phyloP scores from a whole-genome alignment of 2,797 vertebrate genomes.

The Diplodus sargus region DNA sequence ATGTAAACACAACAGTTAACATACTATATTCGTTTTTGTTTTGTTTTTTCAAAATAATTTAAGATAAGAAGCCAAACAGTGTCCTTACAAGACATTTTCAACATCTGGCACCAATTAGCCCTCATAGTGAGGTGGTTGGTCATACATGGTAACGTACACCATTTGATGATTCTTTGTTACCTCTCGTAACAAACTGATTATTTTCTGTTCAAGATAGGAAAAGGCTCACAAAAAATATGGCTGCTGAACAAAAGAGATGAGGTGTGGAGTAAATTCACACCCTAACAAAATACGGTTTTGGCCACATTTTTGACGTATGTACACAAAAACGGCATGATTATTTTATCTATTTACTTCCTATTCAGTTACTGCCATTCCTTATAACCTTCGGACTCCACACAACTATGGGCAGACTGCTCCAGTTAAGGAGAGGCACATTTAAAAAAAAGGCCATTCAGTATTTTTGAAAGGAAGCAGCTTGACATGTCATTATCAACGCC shows the following conservation, averaged over 20 bases:
- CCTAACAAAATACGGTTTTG: constrained; percentile 35
- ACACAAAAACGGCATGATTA: constrained; percentile 42
- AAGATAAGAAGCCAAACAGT: not conserved
- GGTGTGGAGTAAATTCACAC: constrained; percentile 6
- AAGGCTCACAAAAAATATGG: constrained; percentile 17
- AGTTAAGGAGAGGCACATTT: constrained; percentile 85
- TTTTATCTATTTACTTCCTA: constrained; percentile 46
- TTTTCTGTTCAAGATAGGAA: not conserved
- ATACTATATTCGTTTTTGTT: not conserved
- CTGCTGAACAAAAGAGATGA: constrained; percentile 30
- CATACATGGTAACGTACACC: not conserved
- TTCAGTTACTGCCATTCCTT: constrained; percentile 56
- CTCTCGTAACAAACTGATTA: not conserved
- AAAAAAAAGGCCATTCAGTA: constrained; percentile 85
- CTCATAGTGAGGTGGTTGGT: constrained; percentile 18
- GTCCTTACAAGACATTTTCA: constrained; percentile 30
- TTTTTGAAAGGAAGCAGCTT: constrained; percentile 76
- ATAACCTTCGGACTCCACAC: constrained; percentile 56
- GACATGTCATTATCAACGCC: constrained; percentile 59
- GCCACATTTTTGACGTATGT: constrained; percentile 50
- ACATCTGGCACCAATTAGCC: constrained; percentile 11
- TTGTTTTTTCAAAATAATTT: not conserved
- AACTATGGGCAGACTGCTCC: constrained; percentile 73
- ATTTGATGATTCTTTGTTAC: constrained; percentile 6
- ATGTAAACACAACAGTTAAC: too few relatives aligned